Evolutionary conservation across 1,140 invertebrate genomes (phyloP).

Genomic region (Laupala kohalensis): DNA sequence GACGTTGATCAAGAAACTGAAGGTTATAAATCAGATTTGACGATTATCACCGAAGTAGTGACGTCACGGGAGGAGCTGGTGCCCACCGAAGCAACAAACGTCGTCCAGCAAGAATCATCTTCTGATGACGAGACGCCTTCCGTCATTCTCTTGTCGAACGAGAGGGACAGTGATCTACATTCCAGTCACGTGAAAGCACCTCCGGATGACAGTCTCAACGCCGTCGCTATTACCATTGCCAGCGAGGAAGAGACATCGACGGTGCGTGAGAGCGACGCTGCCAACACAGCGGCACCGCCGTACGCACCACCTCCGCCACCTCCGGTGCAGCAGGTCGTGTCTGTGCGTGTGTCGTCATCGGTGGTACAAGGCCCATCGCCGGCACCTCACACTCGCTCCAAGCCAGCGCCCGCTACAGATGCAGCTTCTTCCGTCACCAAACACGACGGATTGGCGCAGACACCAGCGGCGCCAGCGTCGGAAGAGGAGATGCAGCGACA

Average conservation of each 20-base stretch:
- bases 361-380: conserved; percentile 21
- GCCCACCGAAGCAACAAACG: background rate
- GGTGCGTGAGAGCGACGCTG: too few species aligned
- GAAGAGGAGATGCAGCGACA: background rate
- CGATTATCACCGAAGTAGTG: background rate
- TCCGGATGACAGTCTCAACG: background rate
- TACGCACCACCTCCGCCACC: background rate
- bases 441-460: background rate
- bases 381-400: conserved; percentile 33
- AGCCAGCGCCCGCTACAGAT: conserved; percentile 32
- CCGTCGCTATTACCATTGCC: background rate
- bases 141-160: background rate
- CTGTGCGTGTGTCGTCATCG: conserved; percentile 5
- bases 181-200: background rate
- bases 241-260: background rate
- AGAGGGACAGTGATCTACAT: too few species aligned
- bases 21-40: background rate
- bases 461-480: background rate
- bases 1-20: background rate
- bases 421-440: conserved; percentile 20
- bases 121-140: background rate
- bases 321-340: background rate
- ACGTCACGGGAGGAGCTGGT: background rate
- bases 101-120: background rate
- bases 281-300: background rate